These are phyloP conservation scores for Aegypius monachus DNA, from an alignment of 2,113 vertebrate genomes.

Conservation along the genomic window DNA sequence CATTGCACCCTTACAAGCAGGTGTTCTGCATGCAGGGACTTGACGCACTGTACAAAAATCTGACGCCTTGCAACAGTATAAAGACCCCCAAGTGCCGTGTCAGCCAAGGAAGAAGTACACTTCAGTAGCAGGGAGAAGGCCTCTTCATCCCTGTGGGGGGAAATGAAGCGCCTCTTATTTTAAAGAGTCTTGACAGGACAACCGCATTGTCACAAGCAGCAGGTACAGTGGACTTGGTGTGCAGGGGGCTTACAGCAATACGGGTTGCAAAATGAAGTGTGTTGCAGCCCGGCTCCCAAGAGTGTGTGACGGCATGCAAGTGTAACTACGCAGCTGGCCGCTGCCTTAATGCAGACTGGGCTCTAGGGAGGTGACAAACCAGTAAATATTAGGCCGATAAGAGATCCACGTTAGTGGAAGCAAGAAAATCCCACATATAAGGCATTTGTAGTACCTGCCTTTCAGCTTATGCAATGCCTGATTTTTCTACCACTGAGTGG, in stretches of 20 bases:
- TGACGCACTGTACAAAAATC: background rate
- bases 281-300: background rate
- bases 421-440: background rate
- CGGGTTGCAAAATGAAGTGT: background rate
- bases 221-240: background rate
- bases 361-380: background rate
- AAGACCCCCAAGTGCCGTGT: background rate
- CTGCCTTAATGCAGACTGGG: background rate
- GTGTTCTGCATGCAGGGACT: background rate
- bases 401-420: background rate
- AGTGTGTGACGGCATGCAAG: too few species aligned
- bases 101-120: background rate
- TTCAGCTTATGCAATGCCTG: background rate
- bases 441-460: background rate
- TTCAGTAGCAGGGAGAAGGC: background rate
- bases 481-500: background rate
- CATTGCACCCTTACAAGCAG: background rate
- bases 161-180: accelerated
- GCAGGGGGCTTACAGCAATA: background rate
- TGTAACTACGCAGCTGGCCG: background rate
- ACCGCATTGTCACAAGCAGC: background rate
- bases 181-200: background rate
- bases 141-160: accelerated
- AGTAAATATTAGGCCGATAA: background rate
- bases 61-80: background rate